Conservation (phyloP, 2,888 invertebrate species). For the Lasioglossum leucozonium region DNA sequence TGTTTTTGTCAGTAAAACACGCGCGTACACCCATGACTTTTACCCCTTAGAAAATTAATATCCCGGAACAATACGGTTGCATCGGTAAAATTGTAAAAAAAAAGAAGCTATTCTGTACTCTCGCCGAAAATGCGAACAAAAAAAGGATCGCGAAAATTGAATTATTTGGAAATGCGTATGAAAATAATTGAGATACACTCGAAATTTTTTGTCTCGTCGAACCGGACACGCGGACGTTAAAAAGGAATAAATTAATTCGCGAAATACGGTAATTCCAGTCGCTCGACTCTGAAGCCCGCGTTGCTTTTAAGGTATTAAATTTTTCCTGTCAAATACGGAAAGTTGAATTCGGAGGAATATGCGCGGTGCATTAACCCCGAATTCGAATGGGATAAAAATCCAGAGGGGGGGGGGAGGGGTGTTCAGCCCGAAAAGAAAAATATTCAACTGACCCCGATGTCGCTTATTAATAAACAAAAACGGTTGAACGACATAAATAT, state of each 20-base stretch:
- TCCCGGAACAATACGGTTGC: not conserved
- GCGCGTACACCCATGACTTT: not conserved
- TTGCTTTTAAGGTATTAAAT: not conserved
- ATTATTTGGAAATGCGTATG: not conserved
- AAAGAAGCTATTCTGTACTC: no score
- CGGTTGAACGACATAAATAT: slow-evolving; percentile 32
- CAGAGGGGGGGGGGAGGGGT: not conserved
- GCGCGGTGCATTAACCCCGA: not conserved
- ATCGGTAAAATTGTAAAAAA: not conserved
- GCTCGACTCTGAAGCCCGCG: not conserved
- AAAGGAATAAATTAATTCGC: not conserved
- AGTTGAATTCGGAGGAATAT: not conserved
- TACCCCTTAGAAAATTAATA: not conserved
- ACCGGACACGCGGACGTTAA: not conserved
- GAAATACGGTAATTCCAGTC: not conserved
- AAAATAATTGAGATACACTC: not conserved
- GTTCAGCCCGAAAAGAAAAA: not conserved
- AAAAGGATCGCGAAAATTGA: not conserved
- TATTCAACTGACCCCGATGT: not conserved
- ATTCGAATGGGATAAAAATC: not conserved
- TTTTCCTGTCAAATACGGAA: not conserved
- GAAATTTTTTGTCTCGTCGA: not conserved
- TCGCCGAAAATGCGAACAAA: not conserved
- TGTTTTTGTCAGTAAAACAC: not conserved
- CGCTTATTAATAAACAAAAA: slow-evolving; percentile 5